Evolutionary conservation across 2,797 vertebrate species (phyloP), one percentile per base, ranked within the genome.

Genomic region (Eospalax fontanierii): DNA sequence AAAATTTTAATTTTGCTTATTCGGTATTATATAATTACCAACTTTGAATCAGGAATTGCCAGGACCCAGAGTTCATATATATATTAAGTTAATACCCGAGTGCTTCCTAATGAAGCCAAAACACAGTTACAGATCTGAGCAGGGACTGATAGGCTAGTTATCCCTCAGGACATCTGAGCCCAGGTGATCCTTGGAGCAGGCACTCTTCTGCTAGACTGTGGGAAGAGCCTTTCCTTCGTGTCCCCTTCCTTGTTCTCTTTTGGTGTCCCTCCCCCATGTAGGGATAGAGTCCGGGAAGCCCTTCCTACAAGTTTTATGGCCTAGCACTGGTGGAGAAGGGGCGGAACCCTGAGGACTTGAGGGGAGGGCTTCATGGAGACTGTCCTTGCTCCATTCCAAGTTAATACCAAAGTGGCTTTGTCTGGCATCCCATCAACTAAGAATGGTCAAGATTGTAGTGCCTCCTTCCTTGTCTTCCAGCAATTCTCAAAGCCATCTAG

Each of bases 1-100:
- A 21, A 38, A 93, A 63, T 70, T 76, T 83, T 43, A 63, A 65
- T 84, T 91, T 82, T 66, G 74, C 59, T 54, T 63, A 26, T 90
- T 90, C 22, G 18, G 35, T 59, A 63, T 70, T 87, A 38, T 88
- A 4, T 5, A 4, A 50, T 35, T 71, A n/a, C 70, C 21, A 19
- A 30, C 43, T 74, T 66, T 82, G 16, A n/a, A 35, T 63, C 22
- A 18, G 35, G 16, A 61, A 3, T 65, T 74, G 18, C 14, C 35
- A 66, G 89, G 71, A 12, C 6, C 16, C 24, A 65, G 0, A 1
- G 10, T 6, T 12, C 1, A 46, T 26, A 50, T 4, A 0, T 40
- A 6, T 61, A 0, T 66, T 59, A 16, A 19, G 43, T 6, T 21
- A 50, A 28, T 1, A 1, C 61, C n/a, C 30, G 46, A n/a, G 14